These are phyloP conservation scores for Scaptodrosophila latifasciaeformis DNA, from an alignment of 2,888 invertebrate species.

Conservation along the genomic window DNA sequence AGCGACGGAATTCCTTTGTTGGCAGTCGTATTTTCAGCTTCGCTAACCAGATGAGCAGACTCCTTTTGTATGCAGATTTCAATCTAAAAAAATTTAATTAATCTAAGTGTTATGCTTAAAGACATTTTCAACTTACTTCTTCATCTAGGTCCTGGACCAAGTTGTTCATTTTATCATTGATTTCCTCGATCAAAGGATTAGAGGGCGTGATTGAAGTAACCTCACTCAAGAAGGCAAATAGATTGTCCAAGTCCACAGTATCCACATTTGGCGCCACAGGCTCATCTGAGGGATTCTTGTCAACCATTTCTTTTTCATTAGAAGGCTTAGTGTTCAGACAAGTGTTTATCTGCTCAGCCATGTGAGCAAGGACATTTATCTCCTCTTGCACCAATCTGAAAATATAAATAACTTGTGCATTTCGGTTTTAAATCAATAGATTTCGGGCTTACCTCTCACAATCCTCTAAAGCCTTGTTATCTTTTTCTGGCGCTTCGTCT, in stretches of 20 bases:
- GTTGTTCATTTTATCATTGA: conserved; percentile 89
- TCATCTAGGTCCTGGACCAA: conserved; percentile 88
- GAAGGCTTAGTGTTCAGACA: conserved; percentile 72
- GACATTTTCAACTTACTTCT: conserved; percentile 77
- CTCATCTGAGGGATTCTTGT: conserved; percentile 36
- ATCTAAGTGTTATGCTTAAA: neutral
- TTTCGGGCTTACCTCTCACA: conserved; percentile 77
- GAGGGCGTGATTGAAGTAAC: conserved; percentile 79
- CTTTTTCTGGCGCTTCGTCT: conserved; percentile 79
- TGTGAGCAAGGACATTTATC: conserved; percentile 82
- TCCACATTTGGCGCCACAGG: conserved; percentile 77
- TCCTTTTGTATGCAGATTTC: conserved; percentile 81
- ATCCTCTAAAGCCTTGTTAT: conserved; percentile 79
- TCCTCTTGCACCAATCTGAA: conserved; percentile 81
- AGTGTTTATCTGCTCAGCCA: conserved; percentile 83
- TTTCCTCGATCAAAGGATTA: conserved; percentile 85
- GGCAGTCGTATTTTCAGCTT: conserved; percentile 73
- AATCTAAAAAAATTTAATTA: conserved; percentile 69
- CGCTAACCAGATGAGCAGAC: neutral
- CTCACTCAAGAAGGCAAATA: conserved; percentile 92
- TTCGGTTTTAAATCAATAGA: neutral
- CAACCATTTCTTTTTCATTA: conserved; percentile 4
- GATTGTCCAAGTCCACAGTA: conserved; percentile 90
- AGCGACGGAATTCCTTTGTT: conserved; percentile 78
- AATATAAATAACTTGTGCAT: conserved; percentile 34